Evolutionary conservation across 2,888 invertebrate genomes (phyloP).

Genomic region (Drosophila flavopinicola): DNA sequence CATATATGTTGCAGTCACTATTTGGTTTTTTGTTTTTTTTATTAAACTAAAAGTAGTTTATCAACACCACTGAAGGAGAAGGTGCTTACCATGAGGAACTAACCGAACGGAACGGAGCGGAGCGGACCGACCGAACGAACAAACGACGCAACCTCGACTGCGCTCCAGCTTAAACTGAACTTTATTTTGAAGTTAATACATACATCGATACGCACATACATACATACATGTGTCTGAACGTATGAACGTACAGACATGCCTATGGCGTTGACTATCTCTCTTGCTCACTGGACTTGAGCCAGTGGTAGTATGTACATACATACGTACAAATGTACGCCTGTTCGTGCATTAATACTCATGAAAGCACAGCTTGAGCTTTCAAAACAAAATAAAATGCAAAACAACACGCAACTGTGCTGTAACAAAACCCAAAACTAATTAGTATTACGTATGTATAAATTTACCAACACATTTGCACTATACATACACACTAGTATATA

Average conservation of each 20-base stretch:
- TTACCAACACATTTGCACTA: constrained; percentile 17
- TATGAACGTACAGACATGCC: constrained; percentile 34
- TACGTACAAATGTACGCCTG: constrained; percentile 13
- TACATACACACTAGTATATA: neutral
- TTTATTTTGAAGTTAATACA: constrained; percentile 76
- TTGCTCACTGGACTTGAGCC: constrained; percentile 36
- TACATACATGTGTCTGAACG: constrained; percentile 21
- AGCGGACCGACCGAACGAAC: constrained; percentile 69
- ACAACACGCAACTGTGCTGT: constrained; percentile 76
- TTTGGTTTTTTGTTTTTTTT: constrained; percentile 9
- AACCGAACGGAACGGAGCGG: constrained; percentile 57
- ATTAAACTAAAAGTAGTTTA: constrained; percentile 49
- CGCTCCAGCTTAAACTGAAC: constrained; percentile 78
- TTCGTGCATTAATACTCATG: constrained; percentile 52
- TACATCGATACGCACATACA: constrained; percentile 34
- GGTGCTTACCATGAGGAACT: constrained; percentile 77
- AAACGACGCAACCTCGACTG: constrained; percentile 76
- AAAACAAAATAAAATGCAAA: constrained; percentile 77
- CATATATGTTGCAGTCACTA: constrained; percentile 41
- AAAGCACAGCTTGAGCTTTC: constrained; percentile 76
- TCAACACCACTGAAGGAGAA: constrained; percentile 65
- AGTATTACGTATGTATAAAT: constrained; percentile 71
- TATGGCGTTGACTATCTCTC: constrained; percentile 39
- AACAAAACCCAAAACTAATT: constrained; percentile 72
- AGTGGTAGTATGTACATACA: constrained; percentile 27